A percentile compares a stretch with the other conserved stretches of the same genome.
phyloP scores from a whole-genome alignment of 2,888 invertebrate genomes.

The Chymomyza procnemis region DNA sequence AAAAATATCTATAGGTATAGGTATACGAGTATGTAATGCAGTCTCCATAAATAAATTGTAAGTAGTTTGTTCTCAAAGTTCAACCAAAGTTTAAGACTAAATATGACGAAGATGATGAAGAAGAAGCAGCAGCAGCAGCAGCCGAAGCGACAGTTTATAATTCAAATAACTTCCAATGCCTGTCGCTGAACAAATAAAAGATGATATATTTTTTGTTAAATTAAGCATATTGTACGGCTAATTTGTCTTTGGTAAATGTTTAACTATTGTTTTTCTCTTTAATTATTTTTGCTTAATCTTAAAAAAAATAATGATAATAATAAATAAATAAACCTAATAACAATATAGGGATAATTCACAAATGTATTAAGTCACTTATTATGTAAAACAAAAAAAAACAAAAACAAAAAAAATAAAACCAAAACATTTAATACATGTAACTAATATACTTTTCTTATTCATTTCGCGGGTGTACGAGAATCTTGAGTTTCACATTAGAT shows the following conservation, averaged over 20 bases:
- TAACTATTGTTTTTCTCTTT: slow-evolving; percentile 45
- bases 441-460: background rate
- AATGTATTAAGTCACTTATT: slow-evolving; percentile 57
- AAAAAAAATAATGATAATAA: slow-evolving; percentile 24
- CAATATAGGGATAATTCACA: slow-evolving; percentile 42
- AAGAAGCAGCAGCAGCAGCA: too few species aligned
- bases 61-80: slow-evolving; percentile 63
- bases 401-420: background rate
- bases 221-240: slow-evolving; percentile 11
- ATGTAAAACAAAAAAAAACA: background rate
- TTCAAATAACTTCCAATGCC: slow-evolving; percentile 59
- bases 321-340: slow-evolving; percentile 15
- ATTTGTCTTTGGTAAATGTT: slow-evolving; percentile 22
- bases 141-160: slow-evolving; percentile 9
- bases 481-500: too few species aligned
- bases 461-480: background rate
- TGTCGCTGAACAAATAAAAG: slow-evolving; percentile 7
- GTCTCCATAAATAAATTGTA: slow-evolving; percentile 13
- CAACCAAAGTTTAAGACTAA: slow-evolving; percentile 59
- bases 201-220: slow-evolving; percentile 50
- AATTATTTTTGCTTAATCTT: slow-evolving; percentile 22
- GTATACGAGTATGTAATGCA: background rate
- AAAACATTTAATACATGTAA: background rate
- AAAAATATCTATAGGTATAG: slow-evolving; percentile 30
- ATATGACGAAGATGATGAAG: too few species aligned